phyloP scores from a whole-genome alignment of 2,113 vertebrate species.

The Prolemur simus region DNA sequence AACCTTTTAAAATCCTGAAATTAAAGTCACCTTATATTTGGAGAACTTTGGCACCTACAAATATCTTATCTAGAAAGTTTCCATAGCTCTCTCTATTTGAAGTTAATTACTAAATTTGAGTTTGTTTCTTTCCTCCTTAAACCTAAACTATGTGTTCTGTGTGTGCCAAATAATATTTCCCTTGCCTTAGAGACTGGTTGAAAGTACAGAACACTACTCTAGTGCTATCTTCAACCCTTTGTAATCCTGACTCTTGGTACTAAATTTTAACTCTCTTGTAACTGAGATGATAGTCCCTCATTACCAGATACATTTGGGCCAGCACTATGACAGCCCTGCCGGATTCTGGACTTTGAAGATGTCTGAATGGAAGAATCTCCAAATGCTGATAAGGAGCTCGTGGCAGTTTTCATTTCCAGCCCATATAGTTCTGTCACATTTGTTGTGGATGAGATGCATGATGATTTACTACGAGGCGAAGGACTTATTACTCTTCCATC shows the following conservation, averaged over 20 bases:
- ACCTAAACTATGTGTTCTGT: background rate
- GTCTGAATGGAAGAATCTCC: slow-evolving; percentile 76
- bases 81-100: background rate
- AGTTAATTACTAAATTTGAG: background rate
- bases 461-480: slow-evolving; percentile 77
- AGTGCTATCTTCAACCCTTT: background rate
- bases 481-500: slow-evolving; percentile 82
- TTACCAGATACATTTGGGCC: slow-evolving; percentile 75
- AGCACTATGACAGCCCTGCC: slow-evolving; percentile 76
- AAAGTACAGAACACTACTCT: background rate
- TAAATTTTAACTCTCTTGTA: background rate
- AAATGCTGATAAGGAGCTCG: slow-evolving; percentile 76
- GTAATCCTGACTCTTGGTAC: background rate
- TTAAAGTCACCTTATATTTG: slow-evolving; percentile 28
- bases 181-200: background rate
- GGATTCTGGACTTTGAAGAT: slow-evolving; percentile 78
- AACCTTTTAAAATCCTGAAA: background rate
- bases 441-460: slow-evolving; percentile 78
- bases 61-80: slow-evolving; percentile 43
- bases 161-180: background rate
- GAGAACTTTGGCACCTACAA: slow-evolving; percentile 14
- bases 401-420: slow-evolving; percentile 78
- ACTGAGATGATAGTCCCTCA: slow-evolving; percentile 40
- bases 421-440: slow-evolving; percentile 78
- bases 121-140: background rate